Conservation (phyloP, 2,113 vertebrate genomes). For the Corvus hawaiiensis region DNA sequence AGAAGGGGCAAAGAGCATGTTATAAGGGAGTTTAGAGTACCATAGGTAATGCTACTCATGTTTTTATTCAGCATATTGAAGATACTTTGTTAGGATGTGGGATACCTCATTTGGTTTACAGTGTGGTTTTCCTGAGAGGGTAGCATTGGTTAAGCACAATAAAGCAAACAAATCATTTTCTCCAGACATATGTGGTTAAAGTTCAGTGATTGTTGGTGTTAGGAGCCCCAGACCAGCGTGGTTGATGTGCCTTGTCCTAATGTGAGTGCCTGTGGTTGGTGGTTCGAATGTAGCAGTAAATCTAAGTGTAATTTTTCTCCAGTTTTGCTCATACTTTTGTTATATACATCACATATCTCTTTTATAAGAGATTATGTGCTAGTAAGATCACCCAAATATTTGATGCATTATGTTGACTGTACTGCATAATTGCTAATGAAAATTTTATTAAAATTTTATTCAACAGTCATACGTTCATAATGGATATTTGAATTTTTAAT, state of each 20-base stretch:
- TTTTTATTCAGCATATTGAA: not conserved
- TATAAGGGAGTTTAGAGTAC: not conserved
- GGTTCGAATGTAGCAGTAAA: not conserved
- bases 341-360: not conserved
- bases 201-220: not conserved
- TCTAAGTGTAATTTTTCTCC: not conserved
- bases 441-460: not conserved
- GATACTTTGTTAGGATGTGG: slow-evolving; percentile 7
- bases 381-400: not conserved
- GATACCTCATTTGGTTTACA: not conserved
- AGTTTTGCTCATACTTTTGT: not conserved
- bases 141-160: not conserved
- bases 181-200: not conserved
- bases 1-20: not conserved
- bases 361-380: not conserved
- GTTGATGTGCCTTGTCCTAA: not conserved
- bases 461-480: not conserved
- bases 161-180: slow-evolving; percentile 10
- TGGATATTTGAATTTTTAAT: not conserved
- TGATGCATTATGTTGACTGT: not conserved
- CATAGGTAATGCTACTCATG: not conserved
- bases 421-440: not conserved
- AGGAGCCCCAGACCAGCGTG: not conserved
- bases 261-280: not conserved
- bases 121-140: not conserved